A percentile compares a stretch with the other conserved stretches of the same genome.
These are phyloP conservation scores for Myodes glareolus DNA, from an alignment of 2,113 vertebrate genomes.

Conservation along the genomic window DNA sequence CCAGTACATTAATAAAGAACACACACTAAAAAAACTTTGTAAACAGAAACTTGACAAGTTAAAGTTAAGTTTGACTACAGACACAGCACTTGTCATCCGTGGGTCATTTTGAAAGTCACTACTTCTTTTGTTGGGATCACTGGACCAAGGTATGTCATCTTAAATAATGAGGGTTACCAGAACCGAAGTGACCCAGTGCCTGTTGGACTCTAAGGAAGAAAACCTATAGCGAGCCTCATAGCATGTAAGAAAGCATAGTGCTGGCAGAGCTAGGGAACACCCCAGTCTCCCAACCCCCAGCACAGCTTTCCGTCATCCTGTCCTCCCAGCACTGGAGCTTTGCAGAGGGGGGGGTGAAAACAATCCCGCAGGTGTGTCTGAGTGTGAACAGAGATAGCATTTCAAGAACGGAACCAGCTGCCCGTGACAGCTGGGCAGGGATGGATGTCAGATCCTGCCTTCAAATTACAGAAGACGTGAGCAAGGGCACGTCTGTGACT, in stretches of 20 bases:
- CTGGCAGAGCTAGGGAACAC: not conserved
- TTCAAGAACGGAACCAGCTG: constrained; percentile 3
- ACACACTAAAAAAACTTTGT: not conserved
- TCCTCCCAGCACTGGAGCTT: not conserved
- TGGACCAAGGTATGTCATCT: not conserved
- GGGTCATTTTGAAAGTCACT: not conserved
- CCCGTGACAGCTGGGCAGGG: constrained; percentile 1
- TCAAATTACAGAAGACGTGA: constrained; percentile 72
- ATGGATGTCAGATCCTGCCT: constrained; percentile 32
- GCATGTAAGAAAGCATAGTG: not conserved
- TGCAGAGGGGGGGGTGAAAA: not conserved
- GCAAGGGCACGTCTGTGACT: constrained; percentile 71
- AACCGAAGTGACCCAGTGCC: not conserved
- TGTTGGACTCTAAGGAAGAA: not conserved
- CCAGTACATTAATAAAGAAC: not conserved
- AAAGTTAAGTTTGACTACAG: not conserved
- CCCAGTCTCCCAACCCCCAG: not conserved
- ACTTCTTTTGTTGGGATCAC: not conserved
- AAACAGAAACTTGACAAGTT: not conserved
- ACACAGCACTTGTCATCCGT: not conserved
- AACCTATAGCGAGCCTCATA: not conserved
- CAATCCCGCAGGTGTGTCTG: constrained; percentile 47
- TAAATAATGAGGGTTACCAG: not conserved
- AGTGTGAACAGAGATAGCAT: not conserved
- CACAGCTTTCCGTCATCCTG: not conserved